Base-by-base conservation (phyloP, 2,888 invertebrate species). In the Idaea straminata region DNA sequence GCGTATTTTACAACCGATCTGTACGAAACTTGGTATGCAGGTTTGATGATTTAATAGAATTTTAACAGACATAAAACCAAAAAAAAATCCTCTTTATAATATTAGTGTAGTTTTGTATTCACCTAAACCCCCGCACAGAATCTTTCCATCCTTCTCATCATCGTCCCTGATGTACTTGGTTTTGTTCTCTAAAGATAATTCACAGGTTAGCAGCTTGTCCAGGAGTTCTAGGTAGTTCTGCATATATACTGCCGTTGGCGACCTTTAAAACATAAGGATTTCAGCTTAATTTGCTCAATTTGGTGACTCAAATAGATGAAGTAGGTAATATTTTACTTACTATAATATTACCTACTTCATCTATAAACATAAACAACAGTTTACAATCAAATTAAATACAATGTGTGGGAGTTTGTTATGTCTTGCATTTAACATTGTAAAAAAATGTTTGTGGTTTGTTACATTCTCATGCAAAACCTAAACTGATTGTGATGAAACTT, bases 221-320 rank as follows among this genome's bases (percentile, higher is more conserved):
- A 96, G 82, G 6, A 96, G 84, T 72, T 95, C 94, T 63, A 96
- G 81, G 72, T 94, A 94, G 83, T 96, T 96, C 74, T 94, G 93
- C 74, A 94, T 94, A 79, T 94, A 94, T 59, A 85, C 87, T 63
- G 91, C 86, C n/a, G 93, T 93, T 93, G 95, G 81, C 93, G 86
- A 75, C 88, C 89, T 90, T 69, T 4, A 62, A 69, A 64, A 47
- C 47, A 47, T 47, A 15, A 15, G 5, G 58, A 66, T 59, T 0
- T 58, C 25, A 6, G 35, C 35, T 63, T 35, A 57, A 57, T 15
- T 57, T 15, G 25, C 25, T 25, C 25, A 25, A 25, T 25, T 3
- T 25, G 25, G 25, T 25, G 25, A 25, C 25, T 25, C 25, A 25
- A 25, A 25, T 25, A 25, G 25, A 25, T 25, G 25, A 25, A 25